phyloP scores from a whole-genome alignment of 2,888 invertebrate genomes.

The Smittia aterrima region DNA sequence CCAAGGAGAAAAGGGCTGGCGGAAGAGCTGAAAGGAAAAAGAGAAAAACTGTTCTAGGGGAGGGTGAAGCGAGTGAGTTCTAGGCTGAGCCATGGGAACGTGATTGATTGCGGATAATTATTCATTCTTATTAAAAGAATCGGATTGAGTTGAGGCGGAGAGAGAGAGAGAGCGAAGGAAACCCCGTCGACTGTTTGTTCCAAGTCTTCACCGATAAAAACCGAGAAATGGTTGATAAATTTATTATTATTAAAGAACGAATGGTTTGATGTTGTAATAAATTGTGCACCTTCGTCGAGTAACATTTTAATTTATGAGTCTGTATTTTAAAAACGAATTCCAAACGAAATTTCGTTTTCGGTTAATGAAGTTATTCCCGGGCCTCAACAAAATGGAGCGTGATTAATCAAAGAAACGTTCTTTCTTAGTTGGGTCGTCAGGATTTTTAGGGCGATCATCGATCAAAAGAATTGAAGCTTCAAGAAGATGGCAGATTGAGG shows the following conservation, averaged over 20 bases:
- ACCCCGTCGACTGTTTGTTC: constrained; percentile 24
- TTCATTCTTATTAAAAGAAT: constrained; percentile 32
- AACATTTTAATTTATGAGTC: constrained; percentile 30
- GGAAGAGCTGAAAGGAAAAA: neutral
- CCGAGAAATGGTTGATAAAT: constrained; percentile 1
- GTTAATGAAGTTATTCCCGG: neutral
- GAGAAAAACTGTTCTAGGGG: neutral
- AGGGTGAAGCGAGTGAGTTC: neutral
- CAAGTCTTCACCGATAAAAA: constrained; percentile 5
- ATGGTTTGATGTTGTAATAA: constrained; percentile 35
- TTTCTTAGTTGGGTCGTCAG: neutral
- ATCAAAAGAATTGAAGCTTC: neutral
- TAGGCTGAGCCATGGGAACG: neutral
- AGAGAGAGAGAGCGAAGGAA: constrained; percentile 2
- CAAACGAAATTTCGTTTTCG: constrained; percentile 1
- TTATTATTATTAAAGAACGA: neutral
- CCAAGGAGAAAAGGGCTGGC: neutral
- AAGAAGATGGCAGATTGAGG: too few species aligned
- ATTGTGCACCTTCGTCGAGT: constrained; percentile 35
- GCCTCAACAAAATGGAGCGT: neutral
- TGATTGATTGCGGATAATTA: constrained; percentile 36
- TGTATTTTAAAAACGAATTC: constrained; percentile 5
- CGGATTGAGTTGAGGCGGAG: neutral
- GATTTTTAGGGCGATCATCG: neutral
- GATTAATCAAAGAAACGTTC: neutral